phyloP scores from a whole-genome alignment of 2,113 vertebrate species.

The Oenanthe melanoleuca region DNA sequence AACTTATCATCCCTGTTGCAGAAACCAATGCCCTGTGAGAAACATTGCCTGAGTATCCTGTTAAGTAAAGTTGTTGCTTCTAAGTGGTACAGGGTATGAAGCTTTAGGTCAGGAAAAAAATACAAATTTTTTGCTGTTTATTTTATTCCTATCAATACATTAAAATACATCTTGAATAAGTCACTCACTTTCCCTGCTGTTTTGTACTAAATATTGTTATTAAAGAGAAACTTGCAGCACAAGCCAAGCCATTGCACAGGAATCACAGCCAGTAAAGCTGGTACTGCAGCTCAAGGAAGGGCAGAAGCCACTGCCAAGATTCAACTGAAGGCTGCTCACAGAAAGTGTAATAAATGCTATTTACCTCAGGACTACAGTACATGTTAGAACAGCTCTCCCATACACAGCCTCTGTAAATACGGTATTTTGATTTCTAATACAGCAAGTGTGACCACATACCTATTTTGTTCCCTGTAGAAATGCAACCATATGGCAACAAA shows the following conservation, averaged over 20 bases:
- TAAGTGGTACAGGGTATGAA: not conserved
- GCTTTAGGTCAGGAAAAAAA: not conserved
- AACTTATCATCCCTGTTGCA: not conserved
- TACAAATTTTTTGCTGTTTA: not conserved
- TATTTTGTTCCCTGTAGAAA: constrained; percentile 97
- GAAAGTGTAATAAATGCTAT: not conserved
- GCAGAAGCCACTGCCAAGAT: not conserved
- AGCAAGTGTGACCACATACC: constrained; percentile 71
- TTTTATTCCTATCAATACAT: not conserved
- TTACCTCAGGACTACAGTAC: not conserved
- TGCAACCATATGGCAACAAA: constrained; percentile 94
- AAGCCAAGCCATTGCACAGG: not conserved
- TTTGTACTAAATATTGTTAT: not conserved
- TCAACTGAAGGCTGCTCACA: not conserved
- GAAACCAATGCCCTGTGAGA: not conserved
- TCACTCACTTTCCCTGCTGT: not conserved
- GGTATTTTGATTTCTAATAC: not conserved
- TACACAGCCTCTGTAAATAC: not conserved
- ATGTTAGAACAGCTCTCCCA: not conserved
- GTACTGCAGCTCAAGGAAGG: not conserved
- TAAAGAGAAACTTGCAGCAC: not conserved
- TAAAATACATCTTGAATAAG: not conserved
- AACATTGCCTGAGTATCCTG: not conserved
- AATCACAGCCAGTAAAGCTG: not conserved
- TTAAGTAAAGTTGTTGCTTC: not conserved